Evolutionary conservation across 1,140 invertebrate species (phyloP).

Genomic region (Camponotus vicinus): DNA sequence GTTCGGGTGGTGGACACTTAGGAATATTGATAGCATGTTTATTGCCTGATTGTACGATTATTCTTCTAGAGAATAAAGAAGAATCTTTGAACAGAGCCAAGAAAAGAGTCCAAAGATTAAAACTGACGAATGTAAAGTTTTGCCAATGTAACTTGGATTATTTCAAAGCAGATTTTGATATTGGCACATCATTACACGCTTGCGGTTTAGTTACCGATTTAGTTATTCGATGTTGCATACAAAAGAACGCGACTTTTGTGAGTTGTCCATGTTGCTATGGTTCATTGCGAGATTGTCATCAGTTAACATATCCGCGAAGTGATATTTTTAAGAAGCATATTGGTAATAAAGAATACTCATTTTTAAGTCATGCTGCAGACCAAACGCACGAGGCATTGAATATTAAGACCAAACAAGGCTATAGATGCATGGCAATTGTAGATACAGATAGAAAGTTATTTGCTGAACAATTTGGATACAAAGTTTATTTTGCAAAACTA

Average conservation of each 20-base stretch:
- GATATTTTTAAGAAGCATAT: constrained; percentile 84
- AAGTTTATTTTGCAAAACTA: constrained; percentile 91
- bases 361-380: constrained; percentile 95
- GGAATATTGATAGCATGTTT: constrained; percentile 94
- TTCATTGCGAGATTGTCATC: constrained; percentile 91
- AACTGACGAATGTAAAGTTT: constrained; percentile 92
- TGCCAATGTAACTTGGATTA: constrained; percentile 96
- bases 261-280: constrained; percentile 98
- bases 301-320: constrained; percentile 92
- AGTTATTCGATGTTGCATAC: constrained; percentile 94
- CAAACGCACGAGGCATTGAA: constrained; percentile 93
- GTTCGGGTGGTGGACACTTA: constrained; percentile 96
- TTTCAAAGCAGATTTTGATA: constrained; percentile 91
- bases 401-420: constrained; percentile 90
- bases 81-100: constrained; percentile 93
- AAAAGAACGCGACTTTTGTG: constrained; percentile 93
- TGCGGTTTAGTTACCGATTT: constrained; percentile 98
- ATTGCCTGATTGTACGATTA: constrained; percentile 91
- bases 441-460: constrained; percentile 94
- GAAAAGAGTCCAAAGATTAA: constrained; percentile 89
- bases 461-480: constrained; percentile 92
- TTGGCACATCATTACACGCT: constrained; percentile 95
- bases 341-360: constrained; percentile 90
- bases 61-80: constrained; percentile 97
- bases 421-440: constrained; percentile 94